Conservation (phyloP, 1,140 invertebrate species). For the Neodiprion fabricii region DNA sequence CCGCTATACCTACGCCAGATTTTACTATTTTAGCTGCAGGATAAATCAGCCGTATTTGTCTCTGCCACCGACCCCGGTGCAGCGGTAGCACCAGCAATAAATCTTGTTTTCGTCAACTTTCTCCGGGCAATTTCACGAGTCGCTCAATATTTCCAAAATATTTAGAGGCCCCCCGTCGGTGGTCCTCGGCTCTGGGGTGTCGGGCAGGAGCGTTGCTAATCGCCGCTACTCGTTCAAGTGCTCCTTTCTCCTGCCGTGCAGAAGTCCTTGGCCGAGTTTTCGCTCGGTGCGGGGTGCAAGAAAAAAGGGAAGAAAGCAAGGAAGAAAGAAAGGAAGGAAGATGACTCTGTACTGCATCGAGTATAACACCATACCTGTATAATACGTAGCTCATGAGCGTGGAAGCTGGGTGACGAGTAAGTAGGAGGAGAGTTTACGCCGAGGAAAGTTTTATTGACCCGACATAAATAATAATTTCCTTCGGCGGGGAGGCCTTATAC, state of each 20-base stretch:
- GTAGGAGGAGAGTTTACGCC: background rate
- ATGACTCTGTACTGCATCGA: background rate
- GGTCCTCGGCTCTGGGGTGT: slow-evolving; percentile 35
- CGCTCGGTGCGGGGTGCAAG: background rate
- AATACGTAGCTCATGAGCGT: background rate
- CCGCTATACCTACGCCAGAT: background rate
- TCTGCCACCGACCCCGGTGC: too few relatives aligned
- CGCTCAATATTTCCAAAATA: slow-evolving; percentile 47
- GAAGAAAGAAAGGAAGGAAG: background rate
- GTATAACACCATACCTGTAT: too few relatives aligned
- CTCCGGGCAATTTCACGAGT: slow-evolving; percentile 13
- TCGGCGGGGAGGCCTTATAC: background rate
- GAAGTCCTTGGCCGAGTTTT: slow-evolving; percentile 3
- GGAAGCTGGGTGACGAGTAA: background rate
- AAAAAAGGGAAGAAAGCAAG: background rate
- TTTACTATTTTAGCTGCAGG: background rate
- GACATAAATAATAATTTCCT: slow-evolving; percentile 2
- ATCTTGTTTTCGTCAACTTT: background rate
- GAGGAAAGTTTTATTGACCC: slow-evolving; percentile 4
- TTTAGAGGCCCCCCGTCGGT: slow-evolving; percentile 36
- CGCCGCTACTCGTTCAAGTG: slow-evolving; percentile 6
- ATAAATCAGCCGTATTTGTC: background rate
- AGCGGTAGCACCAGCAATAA: background rate
- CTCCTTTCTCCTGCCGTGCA: background rate
- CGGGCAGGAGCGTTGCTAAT: background rate